Evolutionary conservation across 2,888 invertebrate species (phyloP), one percentile per base, ranked within the genome.

Genomic region (Phytoseiulus persimilis): DNA sequence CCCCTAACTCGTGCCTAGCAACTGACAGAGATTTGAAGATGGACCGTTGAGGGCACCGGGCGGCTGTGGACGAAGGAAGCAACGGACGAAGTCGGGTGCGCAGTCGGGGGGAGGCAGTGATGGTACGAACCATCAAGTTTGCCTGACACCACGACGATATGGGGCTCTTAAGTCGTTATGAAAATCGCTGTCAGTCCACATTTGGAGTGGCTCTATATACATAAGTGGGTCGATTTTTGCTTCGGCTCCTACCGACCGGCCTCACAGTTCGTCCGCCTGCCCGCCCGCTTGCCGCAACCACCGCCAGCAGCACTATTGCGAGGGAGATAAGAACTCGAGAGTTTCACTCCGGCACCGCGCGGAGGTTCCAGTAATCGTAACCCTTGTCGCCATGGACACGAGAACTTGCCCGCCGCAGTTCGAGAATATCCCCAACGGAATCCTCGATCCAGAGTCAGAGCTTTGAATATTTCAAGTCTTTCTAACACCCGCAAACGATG

Each of bases 71-170:
- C 5, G 39, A 9, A 9, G 39, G 39, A 9, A 18, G 65, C 1
- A 18, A 18, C 9, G 65, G 28, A 18, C 9, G 65, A 23, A 18
- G 65, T 3, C 11, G 65, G 28, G 65, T 3, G 65, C 9, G 65
- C 9, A 18, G 65, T 3, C 9, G 65, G 28, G 65, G 65, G 65
- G 65, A 65, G 65, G 65, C 65, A 28, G 65, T 65, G 65, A 65
- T 65, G 65, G 65, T 65, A 65, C 9, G 65, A 65, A 65, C 65
- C 65, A 65, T 65, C 65, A 65, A 65, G 65, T 65, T 65, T 28
- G 65, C 65, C 65, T 65, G 65, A 65, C 65, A 65, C 65, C 65
- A 65, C 65, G 65, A 65, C 65, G 65, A 65, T 65, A 65, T 65
- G 65, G 65, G 28, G 65, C 65, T 65, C 65, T 65, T 65, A 65